A percentile compares a stretch with the other conserved stretches of the same genome.
Conservation (phyloP, 2,797 vertebrate genomes). For the Mastacembelus armatus region DNA sequence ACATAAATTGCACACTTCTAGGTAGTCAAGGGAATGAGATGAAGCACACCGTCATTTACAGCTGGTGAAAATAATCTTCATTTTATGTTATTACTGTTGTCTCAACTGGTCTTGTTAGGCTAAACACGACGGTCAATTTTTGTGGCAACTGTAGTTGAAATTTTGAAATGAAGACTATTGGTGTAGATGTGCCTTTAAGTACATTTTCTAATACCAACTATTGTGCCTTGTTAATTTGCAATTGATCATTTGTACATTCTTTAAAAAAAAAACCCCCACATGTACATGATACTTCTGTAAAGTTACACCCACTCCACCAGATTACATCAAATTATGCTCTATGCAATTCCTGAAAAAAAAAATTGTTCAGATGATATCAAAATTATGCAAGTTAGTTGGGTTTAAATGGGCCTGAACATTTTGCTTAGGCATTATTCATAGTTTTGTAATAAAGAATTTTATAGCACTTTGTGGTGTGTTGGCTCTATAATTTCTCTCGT, state of each 20-base stretch:
- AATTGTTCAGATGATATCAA: slow-evolving; percentile 30
- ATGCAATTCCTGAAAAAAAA: slow-evolving; percentile 59
- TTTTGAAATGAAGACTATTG: slow-evolving; percentile 47
- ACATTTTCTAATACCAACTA: slow-evolving; percentile 55
- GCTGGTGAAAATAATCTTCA: slow-evolving; percentile 34
- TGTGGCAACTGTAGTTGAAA: slow-evolving; percentile 35
- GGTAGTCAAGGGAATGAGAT: slow-evolving; percentile 59
- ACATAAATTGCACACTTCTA: slow-evolving; percentile 55
- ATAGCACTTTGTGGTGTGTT: slow-evolving; percentile 70
- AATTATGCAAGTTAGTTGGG: slow-evolving; percentile 55
- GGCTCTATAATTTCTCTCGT: slow-evolving; percentile 17
- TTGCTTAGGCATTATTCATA: slow-evolving; percentile 66
- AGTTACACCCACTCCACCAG: slow-evolving; percentile 34
- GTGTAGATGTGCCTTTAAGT: slow-evolving; percentile 69
- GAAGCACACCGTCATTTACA: slow-evolving; percentile 51
- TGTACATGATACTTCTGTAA: slow-evolving; percentile 52
- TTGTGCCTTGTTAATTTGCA: slow-evolving; percentile 81
- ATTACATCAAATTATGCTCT: slow-evolving; percentile 50
- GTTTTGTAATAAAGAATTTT: slow-evolving; percentile 87
- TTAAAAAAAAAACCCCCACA: too few species aligned
- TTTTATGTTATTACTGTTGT: slow-evolving; percentile 20
- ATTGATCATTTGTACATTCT: slow-evolving; percentile 64
- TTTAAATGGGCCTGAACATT: slow-evolving; percentile 49
- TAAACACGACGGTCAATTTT: slow-evolving; percentile 46
- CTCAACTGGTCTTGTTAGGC: slow-evolving; percentile 49